phyloP scores from a whole-genome alignment of 2,888 invertebrate genomes.

The Panzeria rudis region DNA sequence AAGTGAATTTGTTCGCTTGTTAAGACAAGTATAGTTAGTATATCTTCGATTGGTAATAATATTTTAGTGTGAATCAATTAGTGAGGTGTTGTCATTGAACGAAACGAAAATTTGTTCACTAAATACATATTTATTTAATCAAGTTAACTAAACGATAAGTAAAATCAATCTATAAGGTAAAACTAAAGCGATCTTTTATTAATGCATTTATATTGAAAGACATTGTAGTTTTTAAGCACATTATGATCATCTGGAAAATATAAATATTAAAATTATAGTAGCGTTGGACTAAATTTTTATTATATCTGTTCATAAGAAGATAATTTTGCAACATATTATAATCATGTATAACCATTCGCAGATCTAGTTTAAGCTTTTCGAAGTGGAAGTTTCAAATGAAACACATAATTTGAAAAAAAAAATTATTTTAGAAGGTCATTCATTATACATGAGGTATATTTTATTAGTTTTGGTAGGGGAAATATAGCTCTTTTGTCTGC shows the following conservation, averaged over 20 bases:
- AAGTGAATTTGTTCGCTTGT: conserved; percentile 52
- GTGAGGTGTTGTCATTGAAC: conserved; percentile 54
- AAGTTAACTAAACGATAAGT: background rate
- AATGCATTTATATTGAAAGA: background rate
- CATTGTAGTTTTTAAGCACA: background rate
- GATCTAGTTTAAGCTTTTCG: too few species aligned
- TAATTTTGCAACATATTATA: too few species aligned
- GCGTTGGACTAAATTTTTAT: too few species aligned
- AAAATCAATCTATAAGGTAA: conserved; percentile 16
- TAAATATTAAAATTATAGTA: too few species aligned
- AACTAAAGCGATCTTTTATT: background rate
- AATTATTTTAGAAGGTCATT: too few species aligned
- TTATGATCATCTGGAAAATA: background rate
- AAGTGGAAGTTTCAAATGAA: too few species aligned
- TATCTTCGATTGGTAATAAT: conserved; percentile 59
- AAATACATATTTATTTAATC: background rate
- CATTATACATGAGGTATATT: too few species aligned
- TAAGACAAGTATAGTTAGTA: conserved; percentile 47
- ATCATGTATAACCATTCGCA: too few species aligned
- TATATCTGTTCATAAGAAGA: too few species aligned
- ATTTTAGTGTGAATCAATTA: conserved; percentile 55
- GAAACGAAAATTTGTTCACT: conserved; percentile 9
- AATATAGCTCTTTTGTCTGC: too few species aligned
- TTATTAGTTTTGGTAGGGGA: too few species aligned
- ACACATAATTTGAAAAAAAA: too few species aligned